phyloP scores from a whole-genome alignment of 2,888 invertebrate genomes.

The Sinotaia quadrata region DNA sequence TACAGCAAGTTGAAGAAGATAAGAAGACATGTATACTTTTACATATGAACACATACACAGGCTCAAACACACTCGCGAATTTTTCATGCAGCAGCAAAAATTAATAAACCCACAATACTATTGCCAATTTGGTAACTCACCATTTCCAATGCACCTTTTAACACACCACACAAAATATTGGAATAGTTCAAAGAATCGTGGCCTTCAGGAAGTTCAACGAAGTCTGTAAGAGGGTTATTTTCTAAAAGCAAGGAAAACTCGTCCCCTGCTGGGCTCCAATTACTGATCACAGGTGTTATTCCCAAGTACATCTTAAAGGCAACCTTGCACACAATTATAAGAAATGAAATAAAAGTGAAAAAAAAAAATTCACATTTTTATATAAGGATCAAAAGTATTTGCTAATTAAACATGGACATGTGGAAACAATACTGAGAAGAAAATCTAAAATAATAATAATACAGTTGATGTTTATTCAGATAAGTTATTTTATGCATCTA shows the following conservation, averaged over 20 bases:
- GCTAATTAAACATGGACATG: too few species aligned
- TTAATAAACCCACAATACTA: neutral
- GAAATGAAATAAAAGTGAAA: too few species aligned
- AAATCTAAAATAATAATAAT: too few species aligned
- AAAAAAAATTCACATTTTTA: too few species aligned
- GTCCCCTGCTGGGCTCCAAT: slow-evolving; percentile 94
- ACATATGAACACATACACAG: neutral
- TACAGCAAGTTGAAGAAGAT: neutral
- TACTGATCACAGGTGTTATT: slow-evolving; percentile 91
- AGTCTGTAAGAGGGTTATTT: slow-evolving; percentile 94
- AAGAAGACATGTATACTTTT: neutral
- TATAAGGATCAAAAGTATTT: too few species aligned
- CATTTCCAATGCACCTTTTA: slow-evolving; percentile 97
- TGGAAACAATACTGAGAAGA: too few species aligned
- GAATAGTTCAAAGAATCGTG: slow-evolving; percentile 90
- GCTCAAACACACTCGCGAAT: too few species aligned
- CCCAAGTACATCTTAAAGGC: slow-evolving; percentile 89
- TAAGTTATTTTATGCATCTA: too few species aligned
- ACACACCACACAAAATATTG: slow-evolving; percentile 88
- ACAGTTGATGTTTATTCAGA: too few species aligned
- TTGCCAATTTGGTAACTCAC: slow-evolving; percentile 74
- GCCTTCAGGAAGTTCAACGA: slow-evolving; percentile 92
- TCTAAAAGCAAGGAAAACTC: slow-evolving; percentile 97
- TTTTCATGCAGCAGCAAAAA: neutral
- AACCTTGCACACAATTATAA: too few species aligned